Conservation (phyloP, 2,797 vertebrate genomes). For the Sphenopsis melanotis region DNA sequence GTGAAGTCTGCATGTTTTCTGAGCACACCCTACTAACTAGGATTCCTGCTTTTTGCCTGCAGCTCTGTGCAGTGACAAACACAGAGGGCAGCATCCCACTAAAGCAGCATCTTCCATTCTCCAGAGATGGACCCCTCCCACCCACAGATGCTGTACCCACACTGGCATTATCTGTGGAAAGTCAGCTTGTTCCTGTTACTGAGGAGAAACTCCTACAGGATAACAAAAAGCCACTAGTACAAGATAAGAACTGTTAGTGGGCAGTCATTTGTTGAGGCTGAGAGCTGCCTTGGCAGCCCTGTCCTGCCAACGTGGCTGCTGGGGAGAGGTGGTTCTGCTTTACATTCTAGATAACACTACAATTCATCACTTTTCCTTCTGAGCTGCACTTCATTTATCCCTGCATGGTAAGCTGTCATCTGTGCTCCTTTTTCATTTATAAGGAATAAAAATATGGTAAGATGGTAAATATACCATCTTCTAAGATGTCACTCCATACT, state of each 20-base stretch:
- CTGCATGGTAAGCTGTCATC: background rate
- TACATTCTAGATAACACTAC: background rate
- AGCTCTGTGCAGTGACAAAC: background rate
- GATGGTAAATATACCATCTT: background rate
- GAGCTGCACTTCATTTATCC: background rate
- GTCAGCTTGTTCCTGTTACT: background rate
- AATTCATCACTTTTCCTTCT: background rate
- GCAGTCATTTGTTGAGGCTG: background rate
- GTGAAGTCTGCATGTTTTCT: background rate
- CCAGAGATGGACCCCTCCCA: background rate
- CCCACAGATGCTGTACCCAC: background rate
- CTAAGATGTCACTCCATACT: background rate
- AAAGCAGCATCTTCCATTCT: background rate
- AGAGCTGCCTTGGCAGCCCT: background rate
- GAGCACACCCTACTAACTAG: background rate
- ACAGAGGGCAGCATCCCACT: background rate
- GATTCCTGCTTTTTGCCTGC: background rate
- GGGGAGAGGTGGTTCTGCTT: background rate
- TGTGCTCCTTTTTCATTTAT: background rate
- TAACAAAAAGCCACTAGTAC: background rate
- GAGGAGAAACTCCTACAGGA: background rate
- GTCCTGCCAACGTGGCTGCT: accelerated
- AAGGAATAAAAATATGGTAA: background rate
- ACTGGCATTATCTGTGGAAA: background rate
- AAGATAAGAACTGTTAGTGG: background rate